phyloP scores from a whole-genome alignment of 2,888 invertebrate species.

The Dasysyrphus albostriatus region DNA sequence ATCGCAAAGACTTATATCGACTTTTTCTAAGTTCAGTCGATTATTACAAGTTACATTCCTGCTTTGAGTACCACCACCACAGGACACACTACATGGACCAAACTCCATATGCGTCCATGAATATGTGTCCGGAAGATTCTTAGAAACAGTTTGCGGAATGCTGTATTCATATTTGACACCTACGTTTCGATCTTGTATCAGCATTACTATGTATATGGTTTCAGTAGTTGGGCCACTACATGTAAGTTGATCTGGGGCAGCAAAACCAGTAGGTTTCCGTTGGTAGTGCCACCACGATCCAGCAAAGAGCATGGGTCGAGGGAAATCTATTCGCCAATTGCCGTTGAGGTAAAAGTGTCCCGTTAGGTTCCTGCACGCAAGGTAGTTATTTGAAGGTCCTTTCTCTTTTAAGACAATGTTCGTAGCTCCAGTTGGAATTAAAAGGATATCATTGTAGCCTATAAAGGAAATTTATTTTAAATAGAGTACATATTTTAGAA shows the following conservation, averaged over 20 bases:
- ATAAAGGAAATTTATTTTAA: constrained; percentile 49
- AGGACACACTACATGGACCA: constrained; percentile 92
- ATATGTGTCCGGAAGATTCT: constrained; percentile 90
- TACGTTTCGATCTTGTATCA: constrained; percentile 92
- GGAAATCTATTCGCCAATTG: constrained; percentile 96
- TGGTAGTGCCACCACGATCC: constrained; percentile 95
- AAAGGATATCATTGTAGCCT: constrained; percentile 96
- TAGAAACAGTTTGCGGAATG: constrained; percentile 89
- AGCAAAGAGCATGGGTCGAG: constrained; percentile 90
- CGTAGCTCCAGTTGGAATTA: constrained; percentile 97
- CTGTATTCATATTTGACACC: constrained; percentile 96
- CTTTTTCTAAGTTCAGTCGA: constrained; percentile 88
- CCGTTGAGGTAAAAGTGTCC: constrained; percentile 97
- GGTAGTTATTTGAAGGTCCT: constrained; percentile 93
- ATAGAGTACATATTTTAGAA: not conserved
- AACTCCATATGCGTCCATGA: constrained; percentile 90
- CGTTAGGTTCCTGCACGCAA: constrained; percentile 92
- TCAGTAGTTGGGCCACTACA: constrained; percentile 96
- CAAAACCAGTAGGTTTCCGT: constrained; percentile 91
- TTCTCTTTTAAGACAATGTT: constrained; percentile 92
- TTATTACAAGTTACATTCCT: constrained; percentile 93
- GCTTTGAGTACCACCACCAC: constrained; percentile 94
- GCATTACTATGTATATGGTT: constrained; percentile 91
- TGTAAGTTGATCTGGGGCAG: constrained; percentile 93
- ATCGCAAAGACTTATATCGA: constrained; percentile 92